Percentiles rank a stretch among this genome's conserved stretches.
phyloP scores from a whole-genome alignment of 2,888 invertebrate genomes.

The Antheraea assamensis region DNA sequence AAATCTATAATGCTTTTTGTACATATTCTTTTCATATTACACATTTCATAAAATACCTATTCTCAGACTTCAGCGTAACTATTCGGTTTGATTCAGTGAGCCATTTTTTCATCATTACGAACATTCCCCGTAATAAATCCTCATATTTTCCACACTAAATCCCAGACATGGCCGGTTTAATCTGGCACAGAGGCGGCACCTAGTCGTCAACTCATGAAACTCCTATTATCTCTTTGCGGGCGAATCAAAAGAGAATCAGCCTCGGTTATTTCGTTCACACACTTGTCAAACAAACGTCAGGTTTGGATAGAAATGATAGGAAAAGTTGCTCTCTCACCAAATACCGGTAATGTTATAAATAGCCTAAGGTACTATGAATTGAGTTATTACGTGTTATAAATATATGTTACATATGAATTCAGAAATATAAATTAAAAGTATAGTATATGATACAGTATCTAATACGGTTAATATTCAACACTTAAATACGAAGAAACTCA shows the following conservation, averaged over 20 bases:
- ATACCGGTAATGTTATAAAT: slow-evolving; percentile 38
- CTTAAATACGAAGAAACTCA: neutral
- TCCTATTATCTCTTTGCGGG: slow-evolving; percentile 69
- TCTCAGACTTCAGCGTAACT: slow-evolving; percentile 15
- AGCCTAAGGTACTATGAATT: slow-evolving; percentile 31
- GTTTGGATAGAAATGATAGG: slow-evolving; percentile 67
- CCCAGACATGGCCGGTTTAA: slow-evolving; percentile 29
- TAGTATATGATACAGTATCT: neutral
- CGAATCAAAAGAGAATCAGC: slow-evolving; percentile 79
- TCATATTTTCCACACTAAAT: slow-evolving; percentile 47
- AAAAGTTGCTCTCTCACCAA: slow-evolving; percentile 58
- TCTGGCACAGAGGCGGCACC: slow-evolving; percentile 45
- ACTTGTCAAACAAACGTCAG: slow-evolving; percentile 69
- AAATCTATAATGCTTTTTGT: too few relatives aligned
- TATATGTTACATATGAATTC: neutral
- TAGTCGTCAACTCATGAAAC: slow-evolving; percentile 68
- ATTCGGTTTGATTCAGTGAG: slow-evolving; percentile 45
- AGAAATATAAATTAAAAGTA: neutral
- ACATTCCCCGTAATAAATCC: slow-evolving; percentile 51
- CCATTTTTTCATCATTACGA: slow-evolving; percentile 55
- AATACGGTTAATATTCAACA: neutral
- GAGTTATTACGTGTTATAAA: neutral
- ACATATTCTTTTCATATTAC: neutral
- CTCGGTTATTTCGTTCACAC: slow-evolving; percentile 73
- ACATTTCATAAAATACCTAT: neutral